Conservation (phyloP, 1,140 invertebrate species). For the Amphibalanus amphitrite region DNA sequence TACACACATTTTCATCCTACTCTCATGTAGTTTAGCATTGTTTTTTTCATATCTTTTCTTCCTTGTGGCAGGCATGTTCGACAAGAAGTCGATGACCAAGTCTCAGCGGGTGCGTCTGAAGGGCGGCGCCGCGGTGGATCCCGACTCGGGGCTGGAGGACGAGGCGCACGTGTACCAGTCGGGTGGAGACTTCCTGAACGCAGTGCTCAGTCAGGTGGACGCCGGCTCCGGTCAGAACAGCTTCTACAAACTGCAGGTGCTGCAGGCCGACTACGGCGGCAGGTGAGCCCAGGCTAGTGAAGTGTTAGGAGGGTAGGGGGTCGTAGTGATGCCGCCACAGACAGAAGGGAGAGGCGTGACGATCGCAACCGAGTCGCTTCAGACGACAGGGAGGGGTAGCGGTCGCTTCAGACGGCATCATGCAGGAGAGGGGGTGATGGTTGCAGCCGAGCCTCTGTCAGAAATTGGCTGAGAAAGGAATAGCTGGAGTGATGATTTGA, state of each 20-base stretch:
- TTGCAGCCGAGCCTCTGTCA: no score
- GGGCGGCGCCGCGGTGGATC: slow-evolving; percentile 67
- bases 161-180: slow-evolving; percentile 57
- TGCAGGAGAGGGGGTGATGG: no score
- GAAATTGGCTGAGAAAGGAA: no score
- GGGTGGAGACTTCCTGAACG: slow-evolving; percentile 44
- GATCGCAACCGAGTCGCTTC: no score
- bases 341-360: no score
- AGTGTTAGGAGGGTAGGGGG: slow-evolving; percentile 9
- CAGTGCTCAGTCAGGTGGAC: slow-evolving; percentile 66
- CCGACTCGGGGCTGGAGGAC: slow-evolving; percentile 63
- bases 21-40: no score
- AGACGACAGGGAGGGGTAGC: no score
- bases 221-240: slow-evolving; percentile 57
- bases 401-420: no score
- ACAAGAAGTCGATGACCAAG: slow-evolving; percentile 34
- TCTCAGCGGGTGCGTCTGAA: slow-evolving; percentile 36
- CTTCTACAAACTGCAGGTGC: slow-evolving; percentile 84
- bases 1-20: background rate
- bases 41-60: no score
- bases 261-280: slow-evolving; percentile 50
- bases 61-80: slow-evolving; percentile 32
- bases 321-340: no score
- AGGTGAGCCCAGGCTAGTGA: slow-evolving; percentile 28
- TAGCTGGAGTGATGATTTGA: no score